Conservation (phyloP, 2,113 vertebrate species). For the Natator depressus region DNA sequence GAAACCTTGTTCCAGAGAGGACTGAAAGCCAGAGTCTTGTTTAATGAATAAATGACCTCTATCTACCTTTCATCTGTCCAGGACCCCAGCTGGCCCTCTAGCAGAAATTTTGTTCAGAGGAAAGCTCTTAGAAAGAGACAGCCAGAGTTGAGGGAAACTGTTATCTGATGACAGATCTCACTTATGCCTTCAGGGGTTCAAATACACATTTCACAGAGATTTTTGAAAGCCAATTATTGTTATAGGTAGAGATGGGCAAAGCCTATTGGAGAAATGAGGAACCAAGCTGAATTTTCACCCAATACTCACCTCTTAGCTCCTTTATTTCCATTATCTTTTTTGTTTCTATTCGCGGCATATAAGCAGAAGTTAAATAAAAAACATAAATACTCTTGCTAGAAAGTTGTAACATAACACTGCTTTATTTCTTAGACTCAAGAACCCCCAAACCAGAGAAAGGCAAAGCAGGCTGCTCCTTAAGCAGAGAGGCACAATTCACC, state of each 20-base stretch:
- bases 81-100: not conserved
- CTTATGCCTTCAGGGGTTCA: not conserved
- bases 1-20: not conserved
- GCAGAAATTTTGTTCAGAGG: not conserved
- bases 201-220: not conserved
- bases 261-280: too few relatives aligned
- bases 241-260: not conserved
- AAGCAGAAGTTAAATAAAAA: not conserved
- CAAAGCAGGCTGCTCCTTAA: not conserved
- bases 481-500: not conserved
- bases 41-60: not conserved
- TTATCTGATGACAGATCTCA: not conserved
- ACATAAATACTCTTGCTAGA: not conserved
- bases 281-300: not conserved
- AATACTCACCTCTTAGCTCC: not conserved
- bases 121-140: not conserved
- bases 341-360: not conserved
- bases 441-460: not conserved
- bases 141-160: too few relatives aligned
- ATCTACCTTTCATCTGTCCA: not conserved
- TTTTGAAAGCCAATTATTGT: not conserved
- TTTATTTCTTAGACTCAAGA: not conserved
- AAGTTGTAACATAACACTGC: not conserved
- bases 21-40: not conserved
- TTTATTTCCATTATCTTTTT: not conserved